Evolutionary conservation across 1,140 invertebrate genomes (phyloP).

Genomic region (Drosophila sproati): DNA sequence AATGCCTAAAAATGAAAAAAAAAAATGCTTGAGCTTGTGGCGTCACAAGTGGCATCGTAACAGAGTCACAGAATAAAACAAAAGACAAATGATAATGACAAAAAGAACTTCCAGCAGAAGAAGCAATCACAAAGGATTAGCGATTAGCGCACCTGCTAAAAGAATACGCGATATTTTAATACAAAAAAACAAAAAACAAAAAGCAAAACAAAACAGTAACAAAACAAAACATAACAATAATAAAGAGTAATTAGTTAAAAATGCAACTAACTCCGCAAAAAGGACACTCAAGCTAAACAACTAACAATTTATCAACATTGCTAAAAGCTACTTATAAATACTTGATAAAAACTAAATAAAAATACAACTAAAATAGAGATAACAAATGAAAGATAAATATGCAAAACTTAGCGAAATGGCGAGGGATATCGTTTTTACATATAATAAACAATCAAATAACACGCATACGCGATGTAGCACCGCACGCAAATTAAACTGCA

Average conservation of each 20-base stretch:
- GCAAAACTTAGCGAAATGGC: conserved; percentile 44
- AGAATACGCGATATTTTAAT: conserved; percentile 57
- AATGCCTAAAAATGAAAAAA: neutral
- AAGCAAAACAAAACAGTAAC: neutral
- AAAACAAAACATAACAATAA: conserved; percentile 8
- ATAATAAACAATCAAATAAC: conserved; percentile 45
- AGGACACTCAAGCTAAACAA: conserved; percentile 40
- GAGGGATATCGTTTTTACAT: conserved; percentile 26
- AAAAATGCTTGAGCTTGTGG: conserved; percentile 54
- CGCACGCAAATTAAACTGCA: conserved; percentile 29
- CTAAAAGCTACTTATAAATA: conserved; percentile 57
- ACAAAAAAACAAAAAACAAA: conserved; percentile 19
- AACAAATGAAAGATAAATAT: conserved; percentile 32
- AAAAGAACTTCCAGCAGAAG: conserved; percentile 20
- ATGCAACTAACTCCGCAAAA: conserved; percentile 36
- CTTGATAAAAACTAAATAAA: conserved; percentile 16
- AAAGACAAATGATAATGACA: conserved; percentile 41
- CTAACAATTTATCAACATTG: conserved; percentile 57
- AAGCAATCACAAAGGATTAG: conserved; percentile 20
- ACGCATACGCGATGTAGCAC: conserved; percentile 62
- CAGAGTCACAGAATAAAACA: conserved; percentile 21
- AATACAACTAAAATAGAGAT: conserved; percentile 11
- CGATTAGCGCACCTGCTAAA: conserved; percentile 34
- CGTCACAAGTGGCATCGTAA: conserved; percentile 43
- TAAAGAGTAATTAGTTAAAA: conserved; percentile 39